Evolutionary conservation across 2,113 vertebrate species (phyloP), one percentile per base, ranked within the genome.

Genomic region (Barbus barbus): DNA sequence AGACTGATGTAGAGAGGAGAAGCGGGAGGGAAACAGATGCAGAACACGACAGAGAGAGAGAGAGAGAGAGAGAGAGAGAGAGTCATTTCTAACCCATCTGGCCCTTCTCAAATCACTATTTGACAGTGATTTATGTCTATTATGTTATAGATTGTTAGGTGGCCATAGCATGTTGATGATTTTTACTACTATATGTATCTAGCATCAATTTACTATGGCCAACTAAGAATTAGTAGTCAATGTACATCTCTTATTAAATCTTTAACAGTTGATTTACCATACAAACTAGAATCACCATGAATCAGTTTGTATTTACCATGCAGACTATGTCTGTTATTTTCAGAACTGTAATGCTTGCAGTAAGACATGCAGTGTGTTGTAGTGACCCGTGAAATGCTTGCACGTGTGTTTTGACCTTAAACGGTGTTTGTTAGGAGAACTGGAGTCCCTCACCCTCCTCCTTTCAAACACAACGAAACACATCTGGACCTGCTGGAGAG

Each of bases 1-100:
- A 26, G 14, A 24, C n/a, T n/a, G 73, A 71, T 24, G 82, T 38
- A 46, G 77, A 74, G 63, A 75, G 36, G 88, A 85, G 33, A 82
- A 85, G 75, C 53, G 84, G 86, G 78, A 89, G 86, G 79, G 83
- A 88, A 85, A 48, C 16, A 24, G 6, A 53, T n/a, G 56, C 56
- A 60, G 56, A 24, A 22, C 56, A 3, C 9, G 44, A 13, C 12
- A 67, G 31, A 33, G 31, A 36, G 33, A 36, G 33, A 36, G 36
- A 67, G 46, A 82, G 72, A 82, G 58, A 82, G 48, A 71, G 69
- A 85, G 58, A 71, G 69, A 85, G 58, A 65, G 75, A 38, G 28
- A 36, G 31, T 4, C 3, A 11, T 2, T 5, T 65, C 28, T 65
- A 65, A 65, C 14, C 28, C 33, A 8, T 71, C 67, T n/a, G 33